phyloP scores from a whole-genome alignment of 2,797 vertebrate genomes.

The Eurystomus glaucurus region DNA sequence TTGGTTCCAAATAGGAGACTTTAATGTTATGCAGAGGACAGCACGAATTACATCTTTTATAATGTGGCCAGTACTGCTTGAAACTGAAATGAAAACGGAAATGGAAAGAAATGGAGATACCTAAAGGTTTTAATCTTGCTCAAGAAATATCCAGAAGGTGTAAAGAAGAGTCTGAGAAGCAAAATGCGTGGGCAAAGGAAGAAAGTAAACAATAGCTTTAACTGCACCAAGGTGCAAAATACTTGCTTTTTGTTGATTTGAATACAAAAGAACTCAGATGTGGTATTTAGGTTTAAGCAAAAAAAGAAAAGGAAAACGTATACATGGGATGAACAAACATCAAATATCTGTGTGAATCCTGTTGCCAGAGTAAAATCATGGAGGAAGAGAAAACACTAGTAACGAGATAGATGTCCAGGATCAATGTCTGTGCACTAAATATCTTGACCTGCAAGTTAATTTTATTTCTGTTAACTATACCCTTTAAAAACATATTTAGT shows the following conservation, averaged over 20 bases:
- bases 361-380: not conserved
- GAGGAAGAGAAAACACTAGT: not conserved
- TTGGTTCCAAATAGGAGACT: not conserved
- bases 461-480: not conserved
- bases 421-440: not conserved
- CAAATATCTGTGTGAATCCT: slow-evolving; percentile 27
- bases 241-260: slow-evolving; percentile 49
- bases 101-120: not conserved
- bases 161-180: slow-evolving; percentile 17
- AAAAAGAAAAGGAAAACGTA: slow-evolving; percentile 56
- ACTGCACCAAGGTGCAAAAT: slow-evolving; percentile 61
- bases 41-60: slow-evolving; percentile 35
- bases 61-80: slow-evolving; percentile 6
- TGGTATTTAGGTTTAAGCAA: slow-evolving; percentile 39
- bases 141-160: slow-evolving; percentile 12
- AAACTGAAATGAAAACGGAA: slow-evolving; percentile 47
- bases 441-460: not conserved
- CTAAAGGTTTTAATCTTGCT: slow-evolving; percentile 22
- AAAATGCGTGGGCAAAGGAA: slow-evolving; percentile 2
- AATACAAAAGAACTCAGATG: slow-evolving; percentile 51
- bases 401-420: not conserved
- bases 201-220: slow-evolving; percentile 34
- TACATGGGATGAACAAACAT: slow-evolving; percentile 32
- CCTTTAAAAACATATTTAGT: not conserved
- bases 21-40: slow-evolving; percentile 36